A percentile compares a stretch with the other conserved stretches of the same genome.
Evolutionary conservation across 2,113 vertebrate species (phyloP).

Genomic region (Oncorhynchus gorbuscha): DNA sequence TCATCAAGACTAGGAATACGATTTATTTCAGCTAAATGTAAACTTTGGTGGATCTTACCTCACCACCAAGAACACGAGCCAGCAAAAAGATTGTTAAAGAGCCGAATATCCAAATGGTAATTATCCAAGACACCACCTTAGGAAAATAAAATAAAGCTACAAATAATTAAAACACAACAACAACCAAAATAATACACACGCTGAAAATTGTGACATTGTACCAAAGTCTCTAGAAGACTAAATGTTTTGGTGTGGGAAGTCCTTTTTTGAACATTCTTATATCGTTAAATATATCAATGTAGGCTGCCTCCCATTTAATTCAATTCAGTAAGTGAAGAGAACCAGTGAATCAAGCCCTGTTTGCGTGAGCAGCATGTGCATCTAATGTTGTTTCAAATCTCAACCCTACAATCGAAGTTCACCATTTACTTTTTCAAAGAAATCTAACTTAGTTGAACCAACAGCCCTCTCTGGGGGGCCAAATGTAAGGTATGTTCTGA

Average conservation of each 20-base stretch:
- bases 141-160: slow-evolving; percentile 30
- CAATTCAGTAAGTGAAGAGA: too few species aligned
- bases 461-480: too few species aligned
- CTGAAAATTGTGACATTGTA: not conserved
- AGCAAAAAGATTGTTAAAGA: slow-evolving; percentile 95
- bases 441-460: too few species aligned
- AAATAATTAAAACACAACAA: not conserved
- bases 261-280: not conserved
- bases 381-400: not conserved
- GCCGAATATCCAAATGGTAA: slow-evolving; percentile 99
- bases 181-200: not conserved
- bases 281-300: too few species aligned
- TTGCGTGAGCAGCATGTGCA: not conserved
- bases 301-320: too few species aligned
- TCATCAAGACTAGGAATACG: not conserved
- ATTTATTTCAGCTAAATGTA: not conserved
- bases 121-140: slow-evolving; percentile 99
- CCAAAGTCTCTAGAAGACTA: not conserved
- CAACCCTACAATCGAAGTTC: not conserved
- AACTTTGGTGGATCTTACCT: slow-evolving; percentile 77
- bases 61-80: slow-evolving; percentile 96
- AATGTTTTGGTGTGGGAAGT: not conserved
- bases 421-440: not conserved
- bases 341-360: too few species aligned
- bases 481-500: not conserved